Percentiles rank a stretch among this genome's conserved stretches.
Evolutionary conservation across 2,888 invertebrate species (phyloP).

Genomic region (Agrochola lychnidis): DNA sequence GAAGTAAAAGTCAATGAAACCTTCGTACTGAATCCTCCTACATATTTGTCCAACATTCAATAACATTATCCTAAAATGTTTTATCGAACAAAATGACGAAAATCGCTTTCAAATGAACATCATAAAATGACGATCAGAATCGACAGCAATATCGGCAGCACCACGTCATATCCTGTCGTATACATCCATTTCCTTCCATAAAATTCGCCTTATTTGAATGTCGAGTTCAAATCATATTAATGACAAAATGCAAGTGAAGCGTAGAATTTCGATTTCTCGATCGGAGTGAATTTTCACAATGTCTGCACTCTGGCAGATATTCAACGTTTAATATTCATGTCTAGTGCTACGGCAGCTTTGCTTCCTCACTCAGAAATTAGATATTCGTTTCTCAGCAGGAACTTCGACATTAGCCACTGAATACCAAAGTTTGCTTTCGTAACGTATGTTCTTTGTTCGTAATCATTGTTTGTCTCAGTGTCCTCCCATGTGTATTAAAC

Average conservation of each 20-base stretch:
- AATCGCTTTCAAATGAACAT: constrained; percentile 35
- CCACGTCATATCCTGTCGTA: constrained; percentile 55
- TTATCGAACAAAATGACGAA: constrained; percentile 35
- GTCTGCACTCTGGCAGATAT: constrained; percentile 83
- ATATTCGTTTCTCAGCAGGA: constrained; percentile 80
- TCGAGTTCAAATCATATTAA: constrained; percentile 83
- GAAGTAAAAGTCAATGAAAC: neutral
- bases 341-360: constrained; percentile 77
- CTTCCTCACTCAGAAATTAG: constrained; percentile 83
- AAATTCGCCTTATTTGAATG: constrained; percentile 72
- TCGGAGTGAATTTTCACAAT: constrained; percentile 82
- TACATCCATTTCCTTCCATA: constrained; percentile 56
- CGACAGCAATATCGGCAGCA: constrained; percentile 46
- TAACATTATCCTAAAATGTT: constrained; percentile 4
- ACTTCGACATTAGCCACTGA: constrained; percentile 73
- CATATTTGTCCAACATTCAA: constrained; percentile 12
- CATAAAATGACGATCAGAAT: constrained; percentile 38
- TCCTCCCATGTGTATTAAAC: constrained; percentile 30
- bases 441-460: constrained; percentile 57
- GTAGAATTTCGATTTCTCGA: constrained; percentile 84
- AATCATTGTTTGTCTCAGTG: constrained; percentile 57
- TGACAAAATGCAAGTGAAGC: constrained; percentile 83
- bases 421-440: constrained; percentile 65
- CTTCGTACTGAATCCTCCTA: neutral
- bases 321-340: constrained; percentile 86